A percentile compares a stretch with the other conserved stretches of the same genome.
Conservation (phyloP, 2,113 vertebrate species). For the Anthoscopus minutus region DNA sequence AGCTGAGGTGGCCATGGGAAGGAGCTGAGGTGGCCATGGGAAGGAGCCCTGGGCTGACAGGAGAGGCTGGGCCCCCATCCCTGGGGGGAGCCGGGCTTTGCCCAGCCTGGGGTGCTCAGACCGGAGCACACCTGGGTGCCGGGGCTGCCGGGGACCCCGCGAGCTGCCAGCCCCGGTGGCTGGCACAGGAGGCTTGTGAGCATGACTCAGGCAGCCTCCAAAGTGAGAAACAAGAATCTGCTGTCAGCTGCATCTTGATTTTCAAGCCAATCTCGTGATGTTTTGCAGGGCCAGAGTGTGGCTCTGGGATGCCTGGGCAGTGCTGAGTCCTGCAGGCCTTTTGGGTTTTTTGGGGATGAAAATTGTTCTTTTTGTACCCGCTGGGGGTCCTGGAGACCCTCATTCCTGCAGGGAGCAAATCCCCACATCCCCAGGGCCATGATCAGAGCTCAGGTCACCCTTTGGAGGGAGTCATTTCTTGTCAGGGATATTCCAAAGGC, state of each 20-base stretch:
- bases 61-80: too few species aligned
- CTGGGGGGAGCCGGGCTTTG: too few species aligned
- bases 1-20: too few species aligned
- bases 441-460: background rate
- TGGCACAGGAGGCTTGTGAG: slow-evolving; percentile 51
- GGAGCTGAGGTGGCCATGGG: too few species aligned
- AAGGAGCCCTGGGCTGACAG: too few species aligned
- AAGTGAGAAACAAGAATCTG: slow-evolving; percentile 12
- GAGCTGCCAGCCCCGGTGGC: slow-evolving; percentile 25
- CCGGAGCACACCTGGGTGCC: too few species aligned
- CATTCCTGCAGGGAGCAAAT: background rate
- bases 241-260: slow-evolving; percentile 58
- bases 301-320: background rate
- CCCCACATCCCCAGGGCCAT: background rate
- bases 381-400: background rate
- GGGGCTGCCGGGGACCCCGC: too few species aligned
- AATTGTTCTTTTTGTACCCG: accelerated
- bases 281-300: background rate
- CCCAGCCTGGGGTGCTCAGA: too few species aligned
- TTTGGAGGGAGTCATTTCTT: background rate
- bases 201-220: slow-evolving; percentile 60
- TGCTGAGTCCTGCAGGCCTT: accelerated
- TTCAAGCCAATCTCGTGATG: slow-evolving; percentile 13
- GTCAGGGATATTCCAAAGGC: background rate
- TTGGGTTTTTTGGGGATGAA: background rate